Percentiles rank a stretch among this genome's conserved stretches.
These are phyloP conservation scores for Babylonia areolata DNA, from an alignment of 1,140 invertebrate species.

Conservation along the genomic window DNA sequence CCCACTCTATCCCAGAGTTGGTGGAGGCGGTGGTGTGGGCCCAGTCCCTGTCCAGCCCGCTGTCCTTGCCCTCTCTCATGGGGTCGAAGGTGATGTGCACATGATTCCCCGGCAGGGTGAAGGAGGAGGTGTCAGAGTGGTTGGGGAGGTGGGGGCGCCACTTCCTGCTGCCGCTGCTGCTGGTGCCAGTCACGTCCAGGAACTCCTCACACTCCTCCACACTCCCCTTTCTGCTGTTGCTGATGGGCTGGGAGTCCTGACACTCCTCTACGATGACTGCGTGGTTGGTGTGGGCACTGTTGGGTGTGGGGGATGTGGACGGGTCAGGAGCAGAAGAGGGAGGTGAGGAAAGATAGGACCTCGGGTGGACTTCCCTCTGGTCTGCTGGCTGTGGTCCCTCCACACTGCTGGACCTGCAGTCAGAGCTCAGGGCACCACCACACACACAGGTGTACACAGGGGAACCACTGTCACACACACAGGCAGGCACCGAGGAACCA, in stretches of 20 bases:
- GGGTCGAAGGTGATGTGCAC: conserved; percentile 24
- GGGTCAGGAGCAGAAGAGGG: too few species aligned
- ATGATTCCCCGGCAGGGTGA: not conserved
- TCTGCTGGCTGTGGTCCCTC: too few species aligned
- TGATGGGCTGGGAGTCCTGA: not conserved
- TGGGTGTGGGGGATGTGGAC: not conserved
- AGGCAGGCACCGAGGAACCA: not conserved
- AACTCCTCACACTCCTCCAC: conserved; percentile 16
- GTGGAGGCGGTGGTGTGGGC: not conserved
- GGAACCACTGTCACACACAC: not conserved
- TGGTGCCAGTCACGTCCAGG: conserved; percentile 22
- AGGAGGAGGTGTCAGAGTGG: conserved; percentile 13
- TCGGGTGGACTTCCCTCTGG: too few species aligned
- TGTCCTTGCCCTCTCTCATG: not conserved
- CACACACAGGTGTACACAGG: not conserved
- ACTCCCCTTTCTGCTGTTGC: not conserved
- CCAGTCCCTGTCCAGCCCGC: conserved; percentile 24
- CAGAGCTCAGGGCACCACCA: not conserved
- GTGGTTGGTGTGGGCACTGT: not conserved
- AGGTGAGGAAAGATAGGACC: not conserved
- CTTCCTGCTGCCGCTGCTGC: not conserved
- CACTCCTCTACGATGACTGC: not conserved
- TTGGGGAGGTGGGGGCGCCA: not conserved
- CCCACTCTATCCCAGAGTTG: conserved; percentile 26
- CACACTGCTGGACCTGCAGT: not conserved